Conservation (phyloP, 2,888 invertebrate genomes). For the Hedya salicella region DNA sequence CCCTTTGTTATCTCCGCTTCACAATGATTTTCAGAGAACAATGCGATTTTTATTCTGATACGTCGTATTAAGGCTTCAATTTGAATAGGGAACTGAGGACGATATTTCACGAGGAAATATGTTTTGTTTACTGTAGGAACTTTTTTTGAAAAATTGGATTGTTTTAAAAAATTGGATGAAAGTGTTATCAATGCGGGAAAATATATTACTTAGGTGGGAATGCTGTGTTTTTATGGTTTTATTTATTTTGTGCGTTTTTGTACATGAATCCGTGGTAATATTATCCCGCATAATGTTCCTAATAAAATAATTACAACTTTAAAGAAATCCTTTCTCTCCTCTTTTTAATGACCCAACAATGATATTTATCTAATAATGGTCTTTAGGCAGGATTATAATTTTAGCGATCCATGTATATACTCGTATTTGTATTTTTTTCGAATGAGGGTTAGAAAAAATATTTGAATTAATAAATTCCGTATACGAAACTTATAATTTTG, state of each 20-base stretch:
- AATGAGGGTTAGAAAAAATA: too few species aligned
- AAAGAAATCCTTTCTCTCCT: too few species aligned
- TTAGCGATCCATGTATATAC: too few species aligned
- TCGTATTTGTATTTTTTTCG: too few species aligned
- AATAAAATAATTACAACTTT: too few species aligned
- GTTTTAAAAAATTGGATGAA: constrained; percentile 20
- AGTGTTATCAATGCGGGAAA: constrained; percentile 22
- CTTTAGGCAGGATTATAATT: too few species aligned
- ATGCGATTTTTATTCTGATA: constrained; percentile 1
- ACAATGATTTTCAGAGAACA: constrained; percentile 30
- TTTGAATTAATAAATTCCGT: too few species aligned
- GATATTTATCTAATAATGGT: too few species aligned
- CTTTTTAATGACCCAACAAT: too few species aligned
- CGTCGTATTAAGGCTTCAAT: neutral
- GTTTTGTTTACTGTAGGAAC: constrained; percentile 31
- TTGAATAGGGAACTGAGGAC: neutral
- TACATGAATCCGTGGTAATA: neutral
- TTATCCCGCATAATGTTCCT: too few species aligned
- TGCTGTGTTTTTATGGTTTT: neutral
- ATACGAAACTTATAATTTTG: too few species aligned
- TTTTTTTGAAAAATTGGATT: constrained; percentile 42
- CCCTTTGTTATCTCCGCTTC: constrained; percentile 41
- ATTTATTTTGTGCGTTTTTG: neutral
- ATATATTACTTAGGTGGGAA: neutral
- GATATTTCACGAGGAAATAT: constrained; percentile 42